Percentiles rank a stretch among this genome's conserved stretches.
Conservation (phyloP, 2,797 vertebrate genomes). For the Pristis pectinata region DNA sequence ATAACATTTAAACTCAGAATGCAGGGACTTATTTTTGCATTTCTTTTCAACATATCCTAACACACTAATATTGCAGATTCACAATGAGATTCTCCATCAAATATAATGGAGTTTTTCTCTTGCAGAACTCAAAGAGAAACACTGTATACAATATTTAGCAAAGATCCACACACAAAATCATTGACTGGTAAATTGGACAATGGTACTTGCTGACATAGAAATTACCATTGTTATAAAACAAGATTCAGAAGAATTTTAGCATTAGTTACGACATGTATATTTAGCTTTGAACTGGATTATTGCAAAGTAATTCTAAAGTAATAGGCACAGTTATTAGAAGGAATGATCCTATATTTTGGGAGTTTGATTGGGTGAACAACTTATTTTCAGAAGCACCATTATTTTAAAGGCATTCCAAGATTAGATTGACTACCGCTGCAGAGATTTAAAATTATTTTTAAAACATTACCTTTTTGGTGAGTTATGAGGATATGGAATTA, state of each 20-base stretch:
- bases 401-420: not conserved
- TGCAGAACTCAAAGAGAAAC: not conserved
- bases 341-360: not conserved
- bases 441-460: not conserved
- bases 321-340: not conserved
- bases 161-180: not conserved
- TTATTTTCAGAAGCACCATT: not conserved
- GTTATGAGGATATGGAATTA: slow-evolving; percentile 83
- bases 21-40: not conserved
- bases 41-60: not conserved
- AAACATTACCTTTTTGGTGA: slow-evolving; percentile 74
- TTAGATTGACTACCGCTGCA: not conserved
- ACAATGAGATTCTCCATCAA: not conserved
- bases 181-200: not conserved
- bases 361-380: not conserved
- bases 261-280: not conserved
- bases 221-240: not conserved
- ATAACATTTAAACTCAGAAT: not conserved
- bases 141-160: not conserved
- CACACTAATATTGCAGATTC: not conserved
- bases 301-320: not conserved
- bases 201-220: not conserved
- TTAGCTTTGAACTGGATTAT: not conserved
- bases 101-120: not conserved
- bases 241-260: not conserved